phyloP scores from a whole-genome alignment of 2,113 vertebrate species.

The Tonatia bakeri region DNA sequence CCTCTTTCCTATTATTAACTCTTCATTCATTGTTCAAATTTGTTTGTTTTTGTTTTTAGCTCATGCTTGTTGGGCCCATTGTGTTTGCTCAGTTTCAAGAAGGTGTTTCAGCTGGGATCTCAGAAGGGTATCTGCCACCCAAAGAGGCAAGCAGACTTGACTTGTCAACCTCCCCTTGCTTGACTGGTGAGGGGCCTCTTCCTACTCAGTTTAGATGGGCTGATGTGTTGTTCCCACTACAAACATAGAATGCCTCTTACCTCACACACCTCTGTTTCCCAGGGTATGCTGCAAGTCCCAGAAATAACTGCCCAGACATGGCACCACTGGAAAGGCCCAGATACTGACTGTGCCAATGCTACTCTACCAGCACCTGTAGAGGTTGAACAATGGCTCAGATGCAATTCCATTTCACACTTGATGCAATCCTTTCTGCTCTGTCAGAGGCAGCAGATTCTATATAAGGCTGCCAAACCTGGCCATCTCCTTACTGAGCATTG shows the following conservation, averaged over 20 bases:
- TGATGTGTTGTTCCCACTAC: neutral
- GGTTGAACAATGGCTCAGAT: conserved; percentile 19
- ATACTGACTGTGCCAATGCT: neutral
- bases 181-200: neutral
- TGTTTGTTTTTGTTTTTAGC: neutral
- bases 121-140: neutral
- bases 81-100: neutral
- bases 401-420: conserved; percentile 46
- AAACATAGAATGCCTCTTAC: neutral
- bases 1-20: neutral
- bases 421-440: neutral
- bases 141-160: neutral
- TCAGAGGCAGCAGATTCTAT: conserved; percentile 17
- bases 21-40: neutral
- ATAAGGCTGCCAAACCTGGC: conserved; percentile 43
- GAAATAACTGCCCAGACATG: neutral
- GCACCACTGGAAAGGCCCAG: neutral
- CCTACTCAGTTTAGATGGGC: neutral
- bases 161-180: neutral
- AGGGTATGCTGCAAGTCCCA: neutral
- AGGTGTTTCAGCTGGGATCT: neutral
- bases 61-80: neutral
- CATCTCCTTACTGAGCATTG: neutral
- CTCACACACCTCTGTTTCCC: neutral
- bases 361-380: neutral